Evolutionary conservation across 2,888 invertebrate species (phyloP), one percentile per base, ranked within the genome.

Genomic region (Drosophila recens): DNA sequence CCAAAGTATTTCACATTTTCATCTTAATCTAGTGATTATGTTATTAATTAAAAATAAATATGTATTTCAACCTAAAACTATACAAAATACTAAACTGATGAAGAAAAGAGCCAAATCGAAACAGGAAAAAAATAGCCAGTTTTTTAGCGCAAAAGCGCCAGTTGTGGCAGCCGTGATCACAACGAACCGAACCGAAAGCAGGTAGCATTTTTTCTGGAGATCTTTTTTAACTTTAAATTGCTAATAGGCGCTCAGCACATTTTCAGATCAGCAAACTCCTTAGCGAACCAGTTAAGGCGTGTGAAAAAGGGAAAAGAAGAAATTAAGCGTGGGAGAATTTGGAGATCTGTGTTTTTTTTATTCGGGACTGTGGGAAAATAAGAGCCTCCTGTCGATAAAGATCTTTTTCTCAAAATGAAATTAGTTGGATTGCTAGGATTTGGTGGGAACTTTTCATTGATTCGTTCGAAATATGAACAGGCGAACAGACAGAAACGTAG

Each of bases 381-480:
- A 62, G 66, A 74, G 72, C 62, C 66, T 83, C 67, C 68, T 72
- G 62, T 49, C 63, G 74, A 67, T 77, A 72, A 66, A 67, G 67
- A 72, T 64, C 51, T 59, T 49, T 49, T 38, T 2, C 5, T n/a
- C 3, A 45, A 64, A 65, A 48, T 52, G 27, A 65, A 79, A 68
- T 46, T 64, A 20, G 23, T 56, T 13, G 40, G 34, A 56, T 40
- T 36, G 34, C 49, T 85, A 70, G 69, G 81, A 67, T 77, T 62
- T 70, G 69, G 83, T 83, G 87, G 71, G 84, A 83, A 85, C 67
- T 71, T 11, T 46, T 67, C 59, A 67, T 34, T 53, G 62, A 79
- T 59, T 45, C 33, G 27, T 13, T 58, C 56, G 52, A 73, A 68
- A 40, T 62, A 3, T 43, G 49, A 85, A 70, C 72, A 89, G 89